phyloP scores from a whole-genome alignment of 2,797 vertebrate species.

The Psittacula derbiana region DNA sequence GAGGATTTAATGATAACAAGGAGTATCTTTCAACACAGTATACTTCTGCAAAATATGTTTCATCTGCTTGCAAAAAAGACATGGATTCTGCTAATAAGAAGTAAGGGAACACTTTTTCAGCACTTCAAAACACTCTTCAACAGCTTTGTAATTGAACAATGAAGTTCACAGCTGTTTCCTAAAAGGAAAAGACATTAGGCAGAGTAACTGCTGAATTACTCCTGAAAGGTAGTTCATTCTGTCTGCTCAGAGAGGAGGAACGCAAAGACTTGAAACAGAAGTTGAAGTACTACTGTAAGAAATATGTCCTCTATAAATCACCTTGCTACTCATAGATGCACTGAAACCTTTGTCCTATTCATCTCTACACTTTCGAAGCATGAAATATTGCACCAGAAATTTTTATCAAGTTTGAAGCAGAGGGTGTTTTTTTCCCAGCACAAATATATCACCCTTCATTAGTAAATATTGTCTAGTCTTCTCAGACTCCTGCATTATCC shows the following conservation, averaged over 20 bases:
- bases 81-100: not conserved
- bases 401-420: not conserved
- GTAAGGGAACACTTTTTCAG: not conserved
- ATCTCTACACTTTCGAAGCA: not conserved
- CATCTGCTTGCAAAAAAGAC: not conserved
- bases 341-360: not conserved
- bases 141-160: not conserved
- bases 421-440: not conserved
- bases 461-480: not conserved
- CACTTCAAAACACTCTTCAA: not conserved
- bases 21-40: not conserved
- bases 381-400: not conserved
- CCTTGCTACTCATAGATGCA: not conserved
- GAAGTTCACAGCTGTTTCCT: not conserved
- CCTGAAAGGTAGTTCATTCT: not conserved
- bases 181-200: not conserved
- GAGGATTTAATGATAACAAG: not conserved
- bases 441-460: fast-evolving
- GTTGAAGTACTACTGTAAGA: not conserved
- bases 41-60: not conserved
- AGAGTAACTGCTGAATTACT: not conserved
- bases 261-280: not conserved
- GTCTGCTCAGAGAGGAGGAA: not conserved
- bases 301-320: not conserved
- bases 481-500: not conserved